Base-by-base conservation (phyloP, 2,113 vertebrate species). In the Anarhynchus alexandrinus region DNA sequence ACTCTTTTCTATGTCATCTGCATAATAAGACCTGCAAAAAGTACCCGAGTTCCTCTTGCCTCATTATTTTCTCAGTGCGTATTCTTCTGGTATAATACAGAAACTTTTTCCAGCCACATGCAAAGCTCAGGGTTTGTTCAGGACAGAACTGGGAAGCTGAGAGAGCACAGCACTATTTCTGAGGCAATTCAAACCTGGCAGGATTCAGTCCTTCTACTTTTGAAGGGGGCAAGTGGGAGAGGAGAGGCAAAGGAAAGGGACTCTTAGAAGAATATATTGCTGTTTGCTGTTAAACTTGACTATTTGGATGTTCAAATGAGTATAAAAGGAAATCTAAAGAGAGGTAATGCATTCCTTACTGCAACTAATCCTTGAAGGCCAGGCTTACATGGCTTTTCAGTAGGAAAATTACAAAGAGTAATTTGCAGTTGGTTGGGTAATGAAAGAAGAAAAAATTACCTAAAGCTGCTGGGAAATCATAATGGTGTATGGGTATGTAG, bases 341-440 rank as follows among this genome's bases (percentile, higher is more conserved):
- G 47, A 87, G 27, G 21, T 34, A 87, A 79, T 43, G n/a, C 43
- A 43, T 52, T 87, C 52, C 59, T 70, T 55, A 43, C 54, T 93
- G 78, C 15, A 40, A 45, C 52, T 80, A 90, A 88, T 38, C 54
- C 90, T 96, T n/a, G 58, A 91, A 94, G 65, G 49, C 64, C 45
- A 76, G 58, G 40, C 42, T 93, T 72, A 36, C 16, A 2, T 13
- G 42, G 12, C 10, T 38, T 86, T 88, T 90, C 4, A 2, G 74
- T 70, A 59, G 62, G 54, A 94, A 94, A 93, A 81, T 51, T 42
- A 42, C 8, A 14, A 66, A 82, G 34, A 87, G 16, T 59, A 80
- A 80, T 92, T 88, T 85, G 54, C 74, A 93, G 54, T 83, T 91
- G n/a, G 70, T 62, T 83, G 71, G 43, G 32, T 92, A 92, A 95